These are phyloP conservation scores for Umimayanthus kanabou DNA, from an alignment of 92 coral and sea anemone species.

Conservation along the genomic window DNA sequence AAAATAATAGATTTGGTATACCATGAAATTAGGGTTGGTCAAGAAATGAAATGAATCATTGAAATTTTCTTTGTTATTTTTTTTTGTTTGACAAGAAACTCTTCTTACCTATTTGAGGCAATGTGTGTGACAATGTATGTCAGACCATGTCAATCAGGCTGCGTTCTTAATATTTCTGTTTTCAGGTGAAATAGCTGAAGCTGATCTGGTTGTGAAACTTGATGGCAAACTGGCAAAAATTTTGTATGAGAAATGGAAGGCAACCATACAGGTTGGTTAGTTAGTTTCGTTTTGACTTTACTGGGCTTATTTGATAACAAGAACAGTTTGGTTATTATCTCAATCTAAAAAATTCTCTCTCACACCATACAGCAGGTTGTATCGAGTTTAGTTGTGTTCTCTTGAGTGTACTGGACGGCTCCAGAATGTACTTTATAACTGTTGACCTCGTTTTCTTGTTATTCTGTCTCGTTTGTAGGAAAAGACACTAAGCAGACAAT, in stretches of 20 bases:
- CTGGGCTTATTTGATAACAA: no score
- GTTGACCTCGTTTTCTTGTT: background rate
- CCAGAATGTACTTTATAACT: background rate
- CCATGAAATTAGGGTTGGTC: background rate
- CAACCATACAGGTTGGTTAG: slow-evolving; percentile 72
- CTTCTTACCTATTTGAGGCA: no score
- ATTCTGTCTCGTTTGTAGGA: background rate
- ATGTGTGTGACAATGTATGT: no score
- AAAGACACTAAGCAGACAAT: background rate
- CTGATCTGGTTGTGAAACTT: slow-evolving; percentile 72
- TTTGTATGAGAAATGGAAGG: slow-evolving; percentile 84
- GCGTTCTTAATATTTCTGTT: background rate
- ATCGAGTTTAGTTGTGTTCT: background rate
- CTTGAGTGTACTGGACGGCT: background rate
- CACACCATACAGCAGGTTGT: no score
- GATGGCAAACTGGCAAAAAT: slow-evolving; percentile 75
- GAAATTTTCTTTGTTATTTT: background rate
- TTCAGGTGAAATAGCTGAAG: slow-evolving; percentile 68
- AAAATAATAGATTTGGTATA: no score
- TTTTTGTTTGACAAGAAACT: no score
- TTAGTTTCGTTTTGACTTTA: no score
- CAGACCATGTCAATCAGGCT: no score
- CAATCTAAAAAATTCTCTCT: no score
- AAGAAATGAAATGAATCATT: background rate
- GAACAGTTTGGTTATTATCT: no score